Base-by-base conservation (phyloP, 2,888 invertebrate species). In the Drosophila eohydei region DNA sequence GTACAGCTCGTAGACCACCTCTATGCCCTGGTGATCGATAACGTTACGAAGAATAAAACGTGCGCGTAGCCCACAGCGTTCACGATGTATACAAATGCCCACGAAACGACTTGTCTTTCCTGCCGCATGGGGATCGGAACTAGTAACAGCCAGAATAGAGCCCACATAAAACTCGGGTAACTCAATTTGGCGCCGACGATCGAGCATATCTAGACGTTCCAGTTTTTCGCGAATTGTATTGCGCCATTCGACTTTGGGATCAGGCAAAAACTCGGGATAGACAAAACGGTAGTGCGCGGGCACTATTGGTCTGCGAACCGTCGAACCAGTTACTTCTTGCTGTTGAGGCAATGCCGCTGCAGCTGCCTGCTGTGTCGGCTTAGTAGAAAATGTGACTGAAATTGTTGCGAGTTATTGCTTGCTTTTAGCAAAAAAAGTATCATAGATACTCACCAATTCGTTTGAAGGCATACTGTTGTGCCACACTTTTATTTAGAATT, bases 161-260 rank as follows among this genome's bases (percentile, higher is more conserved):
- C 98, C 99, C 88, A 99, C 98, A 94, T 99, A 99, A 94, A 99
- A 99, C 92, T 99, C 99, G 0, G 99, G 99, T 76, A 99, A 96
- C 91, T 97, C 96, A 74, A 99, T 94, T 72, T 96, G 94, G 4
- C 83, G 86, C 0, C 93, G 90, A 66, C 99, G 94, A 67, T 95
- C 95, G 36, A 99, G 91, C 99, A 99, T 99, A 92, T 99, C 99
- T 71, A 94, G 93, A 69, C 99, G 94, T 91, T 99, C 99, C 16
- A 99, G 93, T 91, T 96, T 97, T 92, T 99, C 99, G 62, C 96
- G 94, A 0, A 98, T 92, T 11, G 93, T 91, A 93, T 99, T 98
- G 67, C 99, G 94, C 93, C 95, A 95, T 88, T 95, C 93, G 2
- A 95, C 93, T 82, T 96, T 95, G 0, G 98, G 97, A 91, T 97